These are phyloP conservation scores for Aplocera efformata DNA, from an alignment of 2,888 invertebrate species.

Conservation along the genomic window DNA sequence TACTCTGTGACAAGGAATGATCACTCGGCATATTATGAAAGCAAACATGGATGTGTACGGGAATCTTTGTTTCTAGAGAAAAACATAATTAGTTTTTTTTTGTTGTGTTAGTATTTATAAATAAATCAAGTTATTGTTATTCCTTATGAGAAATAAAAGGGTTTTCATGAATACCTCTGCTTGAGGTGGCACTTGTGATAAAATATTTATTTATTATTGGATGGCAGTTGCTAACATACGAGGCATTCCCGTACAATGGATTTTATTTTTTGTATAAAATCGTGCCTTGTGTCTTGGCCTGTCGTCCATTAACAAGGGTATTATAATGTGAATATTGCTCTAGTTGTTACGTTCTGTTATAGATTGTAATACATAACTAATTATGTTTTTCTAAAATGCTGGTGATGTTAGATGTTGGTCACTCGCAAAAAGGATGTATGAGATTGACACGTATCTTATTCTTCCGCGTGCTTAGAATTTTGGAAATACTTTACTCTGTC, in stretches of 20 bases:
- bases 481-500: constrained; percentile 23
- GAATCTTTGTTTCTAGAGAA: constrained; percentile 74
- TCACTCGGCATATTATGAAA: constrained; percentile 49
- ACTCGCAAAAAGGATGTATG: constrained; percentile 61
- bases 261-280: constrained; percentile 80
- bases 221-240: constrained; percentile 78
- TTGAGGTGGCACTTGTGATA: constrained; percentile 67
- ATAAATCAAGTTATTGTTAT: constrained; percentile 34
- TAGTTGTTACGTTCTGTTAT: constrained; percentile 61
- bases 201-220: constrained; percentile 67
- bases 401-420: constrained; percentile 63
- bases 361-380: constrained; percentile 57
- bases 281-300: constrained; percentile 78
- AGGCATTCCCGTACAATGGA: constrained; percentile 75
- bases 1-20: constrained; percentile 65
- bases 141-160: constrained; percentile 35
- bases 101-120: constrained; percentile 29
- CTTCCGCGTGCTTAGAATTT: constrained; percentile 28
- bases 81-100: constrained; percentile 71
- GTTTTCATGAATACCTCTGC: constrained; percentile 49
- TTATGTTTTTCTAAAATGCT: constrained; percentile 72
- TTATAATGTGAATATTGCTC: constrained; percentile 62
- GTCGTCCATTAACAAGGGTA: constrained; percentile 73
- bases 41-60: constrained; percentile 77
- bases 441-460: constrained; percentile 28